phyloP scores from a whole-genome alignment of 1,140 invertebrate species.

The Temnothorax curvispinosus region DNA sequence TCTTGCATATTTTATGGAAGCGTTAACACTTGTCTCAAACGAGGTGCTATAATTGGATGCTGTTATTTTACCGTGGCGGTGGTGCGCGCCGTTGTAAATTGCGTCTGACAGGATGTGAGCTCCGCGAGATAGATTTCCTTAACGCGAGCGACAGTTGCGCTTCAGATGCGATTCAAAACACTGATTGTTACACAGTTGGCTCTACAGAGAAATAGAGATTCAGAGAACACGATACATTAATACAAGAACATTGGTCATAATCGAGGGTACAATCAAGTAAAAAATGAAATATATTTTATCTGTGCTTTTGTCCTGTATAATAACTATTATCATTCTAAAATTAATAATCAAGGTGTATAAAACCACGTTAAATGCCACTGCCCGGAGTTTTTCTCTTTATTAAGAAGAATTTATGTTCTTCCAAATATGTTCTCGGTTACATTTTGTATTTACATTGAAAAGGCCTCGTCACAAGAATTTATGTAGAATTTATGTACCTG shows the following conservation, averaged over 20 bases:
- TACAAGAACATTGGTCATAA: neutral
- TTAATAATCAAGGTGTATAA: neutral
- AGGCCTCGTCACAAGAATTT: constrained; percentile 12
- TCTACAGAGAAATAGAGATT: neutral
- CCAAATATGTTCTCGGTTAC: constrained; percentile 8
- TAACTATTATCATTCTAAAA: neutral
- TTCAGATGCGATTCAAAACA: constrained; percentile 10
- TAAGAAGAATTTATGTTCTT: neutral
- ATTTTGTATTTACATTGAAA: constrained; percentile 38
- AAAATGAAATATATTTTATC: neutral
- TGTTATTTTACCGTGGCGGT: constrained; percentile 28
- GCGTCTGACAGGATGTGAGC: constrained; percentile 24
- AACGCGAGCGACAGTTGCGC: constrained; percentile 24
- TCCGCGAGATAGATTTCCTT: constrained; percentile 28
- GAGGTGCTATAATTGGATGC: constrained; percentile 60
- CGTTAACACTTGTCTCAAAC: constrained; percentile 60
- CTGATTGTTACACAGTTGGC: neutral
- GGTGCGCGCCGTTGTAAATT: constrained; percentile 29
- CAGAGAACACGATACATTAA: neutral
- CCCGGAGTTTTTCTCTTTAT: neutral
- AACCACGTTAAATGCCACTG: neutral
- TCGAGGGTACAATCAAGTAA: neutral
- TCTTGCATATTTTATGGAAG: constrained; percentile 61
- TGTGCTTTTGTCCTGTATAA: neutral
- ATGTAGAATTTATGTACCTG: neutral